Percentiles rank a stretch among this genome's conserved stretches.
These are phyloP conservation scores for Drosophila equinoxialis DNA, from an alignment of 1,140 invertebrate genomes.

Conservation along the genomic window DNA sequence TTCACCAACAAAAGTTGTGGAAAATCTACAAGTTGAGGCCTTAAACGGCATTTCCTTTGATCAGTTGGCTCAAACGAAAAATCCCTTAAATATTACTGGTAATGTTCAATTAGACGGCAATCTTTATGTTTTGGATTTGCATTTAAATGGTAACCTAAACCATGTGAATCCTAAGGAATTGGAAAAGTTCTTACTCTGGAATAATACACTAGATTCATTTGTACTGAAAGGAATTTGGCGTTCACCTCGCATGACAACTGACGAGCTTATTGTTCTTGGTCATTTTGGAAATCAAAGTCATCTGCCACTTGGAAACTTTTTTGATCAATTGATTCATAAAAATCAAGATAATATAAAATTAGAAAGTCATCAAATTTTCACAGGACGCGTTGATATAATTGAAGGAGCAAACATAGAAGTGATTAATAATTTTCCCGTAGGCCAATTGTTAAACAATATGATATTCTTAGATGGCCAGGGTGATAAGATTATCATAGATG, in stretches of 20 bases:
- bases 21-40: slow-evolving; percentile 40
- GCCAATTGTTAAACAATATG: slow-evolving; percentile 43
- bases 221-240: slow-evolving; percentile 42
- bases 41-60: slow-evolving; percentile 66
- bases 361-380: slow-evolving; percentile 56
- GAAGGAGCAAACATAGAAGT: slow-evolving; percentile 43
- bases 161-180: slow-evolving; percentile 15
- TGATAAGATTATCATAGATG: slow-evolving; percentile 29
- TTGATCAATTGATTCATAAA: slow-evolving; percentile 61
- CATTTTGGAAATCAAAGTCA: slow-evolving; percentile 48
- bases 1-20: slow-evolving; percentile 26
- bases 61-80: slow-evolving; percentile 49
- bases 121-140: slow-evolving; percentile 43
- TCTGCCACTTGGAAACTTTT: slow-evolving; percentile 47
- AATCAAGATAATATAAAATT: slow-evolving; percentile 13
- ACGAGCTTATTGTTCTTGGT: slow-evolving; percentile 56
- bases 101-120: slow-evolving; percentile 48
- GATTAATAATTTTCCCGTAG: slow-evolving; percentile 49
- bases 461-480: slow-evolving; percentile 44
- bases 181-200: slow-evolving; percentile 42
- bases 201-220: slow-evolving; percentile 30
- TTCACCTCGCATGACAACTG: slow-evolving; percentile 23
- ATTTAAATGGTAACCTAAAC: slow-evolving; percentile 48
- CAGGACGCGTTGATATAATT: slow-evolving; percentile 58
- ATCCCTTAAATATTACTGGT: slow-evolving; percentile 39